These are phyloP conservation scores for Etheostoma perlongum DNA, from an alignment of 2,797 vertebrate species.

Conservation along the genomic window DNA sequence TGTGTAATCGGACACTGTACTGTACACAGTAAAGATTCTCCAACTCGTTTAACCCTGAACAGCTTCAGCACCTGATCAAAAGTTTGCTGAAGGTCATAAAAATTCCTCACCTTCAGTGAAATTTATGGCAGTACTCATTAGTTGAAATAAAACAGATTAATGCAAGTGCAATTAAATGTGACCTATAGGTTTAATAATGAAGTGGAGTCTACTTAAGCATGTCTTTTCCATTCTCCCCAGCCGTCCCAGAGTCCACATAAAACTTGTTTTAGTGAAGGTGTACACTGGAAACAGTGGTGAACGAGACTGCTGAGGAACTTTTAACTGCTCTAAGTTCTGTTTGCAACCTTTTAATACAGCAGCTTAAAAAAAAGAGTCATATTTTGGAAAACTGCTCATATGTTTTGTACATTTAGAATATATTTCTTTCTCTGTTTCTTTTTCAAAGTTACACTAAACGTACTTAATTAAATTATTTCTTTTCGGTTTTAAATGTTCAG, in stretches of 20 bases:
- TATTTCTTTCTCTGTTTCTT: not conserved
- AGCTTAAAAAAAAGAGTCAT: not conserved
- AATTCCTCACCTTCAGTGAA: conserved; percentile 89
- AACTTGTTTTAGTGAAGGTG: conserved; percentile 58
- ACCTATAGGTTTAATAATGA: conserved; percentile 82
- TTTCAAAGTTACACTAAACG: not conserved
- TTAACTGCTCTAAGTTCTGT: conserved; percentile 55
- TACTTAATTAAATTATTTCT: conserved; percentile 21
- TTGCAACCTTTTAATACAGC: conserved; percentile 34
- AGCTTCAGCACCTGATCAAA: conserved; percentile 87
- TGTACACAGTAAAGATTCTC: conserved; percentile 87
- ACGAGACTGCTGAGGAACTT: conserved; percentile 42
- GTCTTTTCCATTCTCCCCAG: conserved; percentile 74
- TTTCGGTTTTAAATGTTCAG: conserved; percentile 55
- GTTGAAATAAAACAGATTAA: conserved; percentile 89
- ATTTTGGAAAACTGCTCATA: not conserved
- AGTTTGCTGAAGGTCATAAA: conserved; percentile 87
- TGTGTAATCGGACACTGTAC: conserved; percentile 87
- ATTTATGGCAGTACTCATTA: conserved; percentile 88
- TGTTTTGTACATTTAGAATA: not conserved
- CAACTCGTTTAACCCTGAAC: conserved; percentile 68
- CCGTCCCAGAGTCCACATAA: conserved; percentile 66
- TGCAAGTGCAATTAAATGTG: conserved; percentile 86
- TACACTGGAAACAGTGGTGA: conserved; percentile 50
- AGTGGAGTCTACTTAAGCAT: conserved; percentile 78